A percentile compares a stretch with the other conserved stretches of the same genome.
phyloP scores from a whole-genome alignment of 2,888 invertebrate genomes.

The Calliphora vomitoria region DNA sequence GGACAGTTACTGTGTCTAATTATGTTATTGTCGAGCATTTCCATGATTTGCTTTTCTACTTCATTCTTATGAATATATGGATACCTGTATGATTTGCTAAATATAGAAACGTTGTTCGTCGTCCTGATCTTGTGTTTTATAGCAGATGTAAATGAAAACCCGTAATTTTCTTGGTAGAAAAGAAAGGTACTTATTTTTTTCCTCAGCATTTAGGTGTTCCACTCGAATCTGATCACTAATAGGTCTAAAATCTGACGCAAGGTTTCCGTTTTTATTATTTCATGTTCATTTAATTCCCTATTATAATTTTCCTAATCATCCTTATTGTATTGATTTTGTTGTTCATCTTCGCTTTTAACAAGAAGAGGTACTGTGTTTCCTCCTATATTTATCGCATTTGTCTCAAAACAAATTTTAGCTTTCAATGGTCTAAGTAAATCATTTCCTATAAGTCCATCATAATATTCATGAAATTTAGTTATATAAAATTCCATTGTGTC shows the following conservation, averaged over 20 bases:
- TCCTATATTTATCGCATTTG: conserved; percentile 33
- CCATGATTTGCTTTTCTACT: not conserved
- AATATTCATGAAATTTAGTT: too few species aligned
- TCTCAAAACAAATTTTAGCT: conserved; percentile 33
- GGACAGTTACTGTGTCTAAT: not conserved
- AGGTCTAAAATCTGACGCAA: not conserved
- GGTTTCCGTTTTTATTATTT: not conserved
- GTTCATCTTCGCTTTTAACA: conserved; percentile 30
- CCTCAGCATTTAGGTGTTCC: not conserved
- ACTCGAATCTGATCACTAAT: not conserved
- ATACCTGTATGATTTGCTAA: not conserved
- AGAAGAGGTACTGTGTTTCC: conserved; percentile 36
- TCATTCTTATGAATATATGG: not conserved
- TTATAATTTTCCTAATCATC: not conserved
- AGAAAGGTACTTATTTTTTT: not conserved
- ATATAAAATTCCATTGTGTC: too few species aligned
- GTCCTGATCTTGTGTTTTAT: not conserved
- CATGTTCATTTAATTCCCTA: not conserved
- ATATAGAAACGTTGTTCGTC: not conserved
- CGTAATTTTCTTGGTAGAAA: not conserved
- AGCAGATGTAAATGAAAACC: not conserved
- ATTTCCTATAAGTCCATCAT: not conserved
- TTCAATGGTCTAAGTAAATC: conserved; percentile 36
- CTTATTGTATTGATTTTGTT: not conserved
- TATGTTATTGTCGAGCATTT: not conserved